A percentile compares a stretch with the other conserved stretches of the same genome.
phyloP scores from a whole-genome alignment of 1,140 invertebrate genomes.

The Elysia chlorotica region DNA sequence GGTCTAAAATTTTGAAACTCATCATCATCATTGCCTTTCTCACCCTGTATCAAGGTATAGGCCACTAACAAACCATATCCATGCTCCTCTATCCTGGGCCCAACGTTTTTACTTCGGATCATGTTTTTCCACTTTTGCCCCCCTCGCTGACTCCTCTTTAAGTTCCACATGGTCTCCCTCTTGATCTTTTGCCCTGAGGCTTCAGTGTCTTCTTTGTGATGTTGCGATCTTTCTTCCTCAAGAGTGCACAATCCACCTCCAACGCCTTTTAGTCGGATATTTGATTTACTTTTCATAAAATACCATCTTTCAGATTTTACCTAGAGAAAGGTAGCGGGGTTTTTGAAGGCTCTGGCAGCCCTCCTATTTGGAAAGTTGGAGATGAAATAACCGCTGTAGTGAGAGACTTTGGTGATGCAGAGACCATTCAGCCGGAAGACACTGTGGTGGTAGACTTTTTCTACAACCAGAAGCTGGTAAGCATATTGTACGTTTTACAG shows the following conservation, averaged over 20 bases:
- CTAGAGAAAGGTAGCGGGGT: background rate
- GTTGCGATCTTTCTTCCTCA: too few species aligned
- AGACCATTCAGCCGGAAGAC: constrained; percentile 4
- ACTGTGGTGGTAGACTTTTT: background rate
- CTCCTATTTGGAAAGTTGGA: constrained; percentile 4
- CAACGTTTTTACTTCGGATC: too few species aligned
- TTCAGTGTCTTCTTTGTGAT: too few species aligned
- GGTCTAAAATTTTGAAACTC: too few species aligned
- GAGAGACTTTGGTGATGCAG: background rate
- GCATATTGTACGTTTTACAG: background rate
- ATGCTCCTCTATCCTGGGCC: background rate
- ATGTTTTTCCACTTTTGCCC: too few species aligned
- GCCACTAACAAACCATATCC: background rate
- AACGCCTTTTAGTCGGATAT: too few species aligned
- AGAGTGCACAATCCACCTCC: too few species aligned
- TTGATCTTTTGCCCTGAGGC: too few species aligned
- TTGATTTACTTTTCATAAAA: too few species aligned
- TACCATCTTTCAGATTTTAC: constrained; percentile 6
- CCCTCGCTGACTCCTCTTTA: too few species aligned
- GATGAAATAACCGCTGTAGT: constrained; percentile 10
- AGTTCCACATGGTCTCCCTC: too few species aligned
- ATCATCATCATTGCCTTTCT: background rate
- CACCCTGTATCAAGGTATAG: background rate
- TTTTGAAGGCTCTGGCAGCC: background rate
- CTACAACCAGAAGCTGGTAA: constrained; percentile 6